phyloP scores from a whole-genome alignment of 2,888 invertebrate genomes.

The Acrobasis repandana region DNA sequence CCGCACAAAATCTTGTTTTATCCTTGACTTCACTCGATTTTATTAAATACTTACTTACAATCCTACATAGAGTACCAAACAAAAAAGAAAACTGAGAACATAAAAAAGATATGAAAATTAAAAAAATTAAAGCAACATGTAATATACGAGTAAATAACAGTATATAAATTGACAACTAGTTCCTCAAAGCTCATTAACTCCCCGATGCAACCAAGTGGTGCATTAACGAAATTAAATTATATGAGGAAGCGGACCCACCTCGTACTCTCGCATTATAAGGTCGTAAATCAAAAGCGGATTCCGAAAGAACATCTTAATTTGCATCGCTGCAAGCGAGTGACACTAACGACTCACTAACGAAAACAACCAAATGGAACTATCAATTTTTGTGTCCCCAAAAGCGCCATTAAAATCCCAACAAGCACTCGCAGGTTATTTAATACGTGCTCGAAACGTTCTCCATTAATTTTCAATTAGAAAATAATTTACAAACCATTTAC shows the following conservation, averaged over 20 bases:
- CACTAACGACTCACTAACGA: conserved; percentile 72
- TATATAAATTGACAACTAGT: neutral
- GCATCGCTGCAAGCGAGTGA: conserved; percentile 68
- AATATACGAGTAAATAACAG: neutral
- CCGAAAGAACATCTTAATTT: conserved; percentile 73
- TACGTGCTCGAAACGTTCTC: conserved; percentile 46
- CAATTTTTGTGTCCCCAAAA: conserved; percentile 68
- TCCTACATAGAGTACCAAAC: too few species aligned
- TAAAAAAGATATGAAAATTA: neutral
- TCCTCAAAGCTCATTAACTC: conserved; percentile 2
- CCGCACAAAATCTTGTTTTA: neutral
- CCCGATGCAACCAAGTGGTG: neutral
- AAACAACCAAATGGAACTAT: conserved; percentile 74
- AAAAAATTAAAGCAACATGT: neutral
- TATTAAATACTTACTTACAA: neutral
- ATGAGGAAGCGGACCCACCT: conserved; percentile 22
- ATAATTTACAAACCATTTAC: conserved; percentile 26
- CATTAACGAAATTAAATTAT: conserved; percentile 17
- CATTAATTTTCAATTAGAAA: conserved; percentile 55
- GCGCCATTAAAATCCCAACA: conserved; percentile 57
- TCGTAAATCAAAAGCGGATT: conserved; percentile 70
- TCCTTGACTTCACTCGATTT: neutral
- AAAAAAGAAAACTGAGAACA: neutral
- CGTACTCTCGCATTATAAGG: conserved; percentile 53
- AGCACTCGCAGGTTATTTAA: conserved; percentile 50